Evolutionary conservation across 2,797 vertebrate genomes (phyloP).

Genomic region (Melopsittacus undulatus): DNA sequence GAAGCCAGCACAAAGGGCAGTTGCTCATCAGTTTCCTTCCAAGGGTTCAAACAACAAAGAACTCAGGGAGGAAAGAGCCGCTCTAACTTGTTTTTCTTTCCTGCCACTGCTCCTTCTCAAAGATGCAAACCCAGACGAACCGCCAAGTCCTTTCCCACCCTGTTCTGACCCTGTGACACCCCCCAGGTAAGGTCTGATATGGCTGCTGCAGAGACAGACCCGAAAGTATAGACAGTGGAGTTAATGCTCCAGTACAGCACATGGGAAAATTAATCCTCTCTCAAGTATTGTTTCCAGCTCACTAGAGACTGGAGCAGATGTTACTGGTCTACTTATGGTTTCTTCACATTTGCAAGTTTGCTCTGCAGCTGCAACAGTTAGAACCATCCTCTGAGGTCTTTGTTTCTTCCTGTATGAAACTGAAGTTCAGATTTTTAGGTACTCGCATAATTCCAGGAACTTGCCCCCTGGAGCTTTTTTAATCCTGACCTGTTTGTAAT

Average conservation of each 20-base stretch:
- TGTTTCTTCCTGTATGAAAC: not conserved
- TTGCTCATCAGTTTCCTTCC: slow-evolving; percentile 4
- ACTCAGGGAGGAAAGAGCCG: not conserved
- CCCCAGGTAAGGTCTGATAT: not conserved
- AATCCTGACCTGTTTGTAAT: slow-evolving; percentile 5
- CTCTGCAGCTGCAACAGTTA: not conserved
- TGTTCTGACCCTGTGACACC: not conserved
- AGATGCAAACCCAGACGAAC: not conserved
- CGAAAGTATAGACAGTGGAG: not conserved
- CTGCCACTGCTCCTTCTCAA: not conserved
- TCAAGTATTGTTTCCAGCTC: not conserved
- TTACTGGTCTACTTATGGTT: not conserved
- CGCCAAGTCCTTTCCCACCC: not conserved
- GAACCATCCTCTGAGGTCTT: not conserved
- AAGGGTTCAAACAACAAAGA: not conserved
- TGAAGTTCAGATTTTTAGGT: slow-evolving; percentile 30
- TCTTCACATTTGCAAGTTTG: not conserved
- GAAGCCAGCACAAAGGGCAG: slow-evolving; percentile 20
- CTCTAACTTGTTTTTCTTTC: slow-evolving; percentile 27
- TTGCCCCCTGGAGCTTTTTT: not conserved
- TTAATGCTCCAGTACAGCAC: not conserved
- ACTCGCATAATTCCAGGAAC: not conserved
- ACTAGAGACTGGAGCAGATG: not conserved
- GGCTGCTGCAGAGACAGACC: not conserved
- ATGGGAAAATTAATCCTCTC: not conserved